Conservation (phyloP, 1,140 invertebrate species). For the Parapsyche elsis region DNA sequence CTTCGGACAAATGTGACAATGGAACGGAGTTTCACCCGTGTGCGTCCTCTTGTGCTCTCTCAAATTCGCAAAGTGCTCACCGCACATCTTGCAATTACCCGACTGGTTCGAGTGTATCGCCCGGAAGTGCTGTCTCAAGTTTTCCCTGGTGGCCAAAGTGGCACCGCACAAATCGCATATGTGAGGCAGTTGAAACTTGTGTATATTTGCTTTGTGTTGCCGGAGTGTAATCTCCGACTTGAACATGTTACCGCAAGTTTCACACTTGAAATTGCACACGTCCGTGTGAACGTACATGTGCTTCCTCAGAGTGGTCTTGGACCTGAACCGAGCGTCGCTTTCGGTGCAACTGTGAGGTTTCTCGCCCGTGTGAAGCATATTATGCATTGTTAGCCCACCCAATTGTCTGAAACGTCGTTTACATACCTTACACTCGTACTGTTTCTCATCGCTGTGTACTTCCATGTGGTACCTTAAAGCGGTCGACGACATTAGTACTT, state of each 20-base stretch:
- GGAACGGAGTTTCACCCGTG: slow-evolving; percentile 76
- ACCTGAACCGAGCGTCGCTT: not conserved
- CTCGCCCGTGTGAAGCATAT: not conserved
- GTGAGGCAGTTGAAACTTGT: slow-evolving; percentile 56
- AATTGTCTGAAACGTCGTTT: slow-evolving; percentile 49
- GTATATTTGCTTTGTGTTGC: slow-evolving; percentile 58
- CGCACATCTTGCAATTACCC: slow-evolving; percentile 61
- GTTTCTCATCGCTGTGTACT: too few species aligned
- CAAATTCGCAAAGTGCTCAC: slow-evolving; percentile 60
- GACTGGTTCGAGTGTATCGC: slow-evolving; percentile 64
- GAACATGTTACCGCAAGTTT: slow-evolving; percentile 59
- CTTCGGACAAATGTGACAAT: slow-evolving; percentile 68
- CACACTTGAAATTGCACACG: slow-evolving; percentile 60
- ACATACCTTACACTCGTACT: too few species aligned
- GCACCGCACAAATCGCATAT: slow-evolving; percentile 67
- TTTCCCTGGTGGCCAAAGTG: slow-evolving; percentile 70
- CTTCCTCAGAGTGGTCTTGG: not conserved
- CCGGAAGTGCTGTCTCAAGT: slow-evolving; percentile 64
- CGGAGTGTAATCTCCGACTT: slow-evolving; percentile 60
- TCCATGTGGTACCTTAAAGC: too few species aligned
- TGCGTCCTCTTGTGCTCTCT: slow-evolving; percentile 73
- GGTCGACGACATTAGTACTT: too few species aligned
- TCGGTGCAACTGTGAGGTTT: not conserved
- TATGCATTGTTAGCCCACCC: not conserved
- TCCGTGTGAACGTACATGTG: slow-evolving; percentile 56